Evolutionary conservation across 1,140 invertebrate species (phyloP).

Genomic region (Thalassaphorura encarpata): DNA sequence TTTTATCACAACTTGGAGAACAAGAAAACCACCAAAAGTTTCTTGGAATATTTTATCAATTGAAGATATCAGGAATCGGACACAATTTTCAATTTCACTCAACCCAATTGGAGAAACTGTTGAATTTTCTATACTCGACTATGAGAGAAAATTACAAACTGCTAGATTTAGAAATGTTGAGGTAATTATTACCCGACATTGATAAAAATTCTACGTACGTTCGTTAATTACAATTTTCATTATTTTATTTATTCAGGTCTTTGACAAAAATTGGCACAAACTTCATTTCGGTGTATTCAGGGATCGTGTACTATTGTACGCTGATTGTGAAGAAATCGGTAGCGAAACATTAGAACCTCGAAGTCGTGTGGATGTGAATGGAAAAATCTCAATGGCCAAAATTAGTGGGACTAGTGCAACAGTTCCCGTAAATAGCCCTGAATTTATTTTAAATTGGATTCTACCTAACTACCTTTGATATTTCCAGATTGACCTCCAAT

Average conservation of each 20-base stretch:
- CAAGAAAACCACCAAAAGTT: constrained; percentile 46
- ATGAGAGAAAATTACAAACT: constrained; percentile 49
- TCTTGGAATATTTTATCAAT: constrained; percentile 62
- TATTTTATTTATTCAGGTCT: constrained; percentile 45
- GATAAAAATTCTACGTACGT: constrained; percentile 18
- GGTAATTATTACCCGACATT: no score
- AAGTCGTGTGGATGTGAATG: constrained; percentile 53
- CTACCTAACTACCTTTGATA: constrained; percentile 3
- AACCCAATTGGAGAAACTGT: constrained; percentile 51
- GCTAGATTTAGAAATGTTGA: constrained; percentile 47
- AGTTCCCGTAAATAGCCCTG: constrained; percentile 51
- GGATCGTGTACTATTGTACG: constrained; percentile 53
- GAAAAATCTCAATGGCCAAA: constrained; percentile 56
- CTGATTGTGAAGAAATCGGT: constrained; percentile 53
- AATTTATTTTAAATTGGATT: neutral
- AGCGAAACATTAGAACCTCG: constrained; percentile 43
- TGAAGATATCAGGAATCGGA: constrained; percentile 45
- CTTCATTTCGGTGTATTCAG: constrained; percentile 60
- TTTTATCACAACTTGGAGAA: constrained; percentile 54
- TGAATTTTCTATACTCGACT: constrained; percentile 51
- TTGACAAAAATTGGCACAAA: constrained; percentile 69
- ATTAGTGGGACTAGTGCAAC: constrained; percentile 44
- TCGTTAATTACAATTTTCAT: constrained; percentile 30
- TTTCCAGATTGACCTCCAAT: constrained; percentile 63
- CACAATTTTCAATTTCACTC: constrained; percentile 58